These are phyloP conservation scores for Pampus argenteus DNA, from an alignment of 2,797 vertebrate genomes.

Conservation along the genomic window DNA sequence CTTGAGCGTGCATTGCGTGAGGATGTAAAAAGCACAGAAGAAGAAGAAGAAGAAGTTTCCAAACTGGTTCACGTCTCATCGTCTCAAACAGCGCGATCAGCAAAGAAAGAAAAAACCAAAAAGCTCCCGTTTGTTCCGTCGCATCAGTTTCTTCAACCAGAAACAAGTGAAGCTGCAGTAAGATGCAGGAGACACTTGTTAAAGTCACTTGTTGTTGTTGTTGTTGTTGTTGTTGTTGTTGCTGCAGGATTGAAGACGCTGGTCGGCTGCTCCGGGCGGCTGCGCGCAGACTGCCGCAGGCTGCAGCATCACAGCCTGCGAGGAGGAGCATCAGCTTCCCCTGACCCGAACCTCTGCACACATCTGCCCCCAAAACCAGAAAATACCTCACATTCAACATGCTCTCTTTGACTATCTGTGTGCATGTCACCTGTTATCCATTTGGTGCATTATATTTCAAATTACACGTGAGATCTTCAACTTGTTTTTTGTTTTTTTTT, in stretches of 20 bases:
- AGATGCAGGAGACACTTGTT: background rate
- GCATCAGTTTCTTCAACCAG: background rate
- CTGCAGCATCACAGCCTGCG: slow-evolving; percentile 46
- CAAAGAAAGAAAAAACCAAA: slow-evolving; percentile 15
- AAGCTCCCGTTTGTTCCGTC: background rate
- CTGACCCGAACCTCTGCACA: slow-evolving; percentile 30
- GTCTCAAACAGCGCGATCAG: slow-evolving; percentile 28
- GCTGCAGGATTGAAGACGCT: background rate
- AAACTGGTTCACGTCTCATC: slow-evolving; percentile 51
- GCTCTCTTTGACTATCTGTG: background rate
- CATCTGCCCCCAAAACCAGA: slow-evolving; percentile 12
- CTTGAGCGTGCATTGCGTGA: slow-evolving; percentile 38
- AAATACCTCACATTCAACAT: background rate
- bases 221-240: too few species aligned
- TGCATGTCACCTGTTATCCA: too few species aligned
- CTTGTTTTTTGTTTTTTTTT: too few species aligned
- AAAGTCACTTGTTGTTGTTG: background rate
- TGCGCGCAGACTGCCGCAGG: slow-evolving; percentile 27
- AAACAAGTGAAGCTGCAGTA: background rate
- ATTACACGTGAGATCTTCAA: too few species aligned
- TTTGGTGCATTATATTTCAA: too few species aligned
- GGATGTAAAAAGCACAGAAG: slow-evolving; percentile 45
- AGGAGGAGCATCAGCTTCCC: slow-evolving; percentile 64
- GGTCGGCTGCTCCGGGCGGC: slow-evolving; percentile 19
- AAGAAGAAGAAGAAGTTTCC: slow-evolving; percentile 55